A percentile compares a stretch with the other conserved stretches of the same genome.
Evolutionary conservation across 2,797 vertebrate genomes (phyloP).

Genomic region (Poecile montanus): DNA sequence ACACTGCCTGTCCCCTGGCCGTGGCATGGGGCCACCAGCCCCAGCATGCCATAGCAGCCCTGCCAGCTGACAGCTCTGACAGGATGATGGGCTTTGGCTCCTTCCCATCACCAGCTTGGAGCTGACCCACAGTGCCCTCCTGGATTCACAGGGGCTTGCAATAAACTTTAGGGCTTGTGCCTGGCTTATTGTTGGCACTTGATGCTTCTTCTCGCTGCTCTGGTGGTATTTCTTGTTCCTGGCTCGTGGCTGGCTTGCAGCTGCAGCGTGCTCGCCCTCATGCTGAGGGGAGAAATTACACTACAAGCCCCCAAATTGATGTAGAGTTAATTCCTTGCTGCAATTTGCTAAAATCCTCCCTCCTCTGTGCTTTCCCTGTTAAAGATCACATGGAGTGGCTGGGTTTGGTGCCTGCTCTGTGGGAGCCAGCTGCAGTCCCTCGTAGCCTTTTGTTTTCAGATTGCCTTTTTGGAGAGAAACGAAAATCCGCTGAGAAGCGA

Average conservation of each 20-base stretch:
- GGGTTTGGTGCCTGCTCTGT: constrained; percentile 12
- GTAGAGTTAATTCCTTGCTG: neutral
- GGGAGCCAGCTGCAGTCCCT: neutral
- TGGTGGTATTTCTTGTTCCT: constrained; percentile 33
- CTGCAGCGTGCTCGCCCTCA: neutral
- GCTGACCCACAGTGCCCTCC: neutral
- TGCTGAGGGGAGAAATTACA: neutral
- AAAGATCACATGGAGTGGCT: neutral
- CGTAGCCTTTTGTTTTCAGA: constrained; percentile 13
- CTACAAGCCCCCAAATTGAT: neutral
- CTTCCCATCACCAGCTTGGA: constrained; percentile 41
- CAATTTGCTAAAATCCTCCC: neutral
- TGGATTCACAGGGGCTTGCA: neutral
- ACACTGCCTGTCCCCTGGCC: neutral
- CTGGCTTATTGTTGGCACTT: constrained; percentile 31
- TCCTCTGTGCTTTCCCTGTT: neutral
- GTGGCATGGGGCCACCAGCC: neutral
- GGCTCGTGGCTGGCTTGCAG: neutral
- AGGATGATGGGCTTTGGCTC: constrained; percentile 55
- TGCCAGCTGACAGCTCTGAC: constrained; percentile 37
- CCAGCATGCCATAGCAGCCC: neutral
- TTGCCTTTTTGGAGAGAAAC: neutral
- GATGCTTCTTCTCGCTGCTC: neutral
- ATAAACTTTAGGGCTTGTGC: constrained; percentile 34
- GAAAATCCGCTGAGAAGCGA: neutral